A percentile compares a stretch with the other conserved stretches of the same genome.
phyloP scores from a whole-genome alignment of 2,888 invertebrate genomes.

The Neoscelio sp. region DNA sequence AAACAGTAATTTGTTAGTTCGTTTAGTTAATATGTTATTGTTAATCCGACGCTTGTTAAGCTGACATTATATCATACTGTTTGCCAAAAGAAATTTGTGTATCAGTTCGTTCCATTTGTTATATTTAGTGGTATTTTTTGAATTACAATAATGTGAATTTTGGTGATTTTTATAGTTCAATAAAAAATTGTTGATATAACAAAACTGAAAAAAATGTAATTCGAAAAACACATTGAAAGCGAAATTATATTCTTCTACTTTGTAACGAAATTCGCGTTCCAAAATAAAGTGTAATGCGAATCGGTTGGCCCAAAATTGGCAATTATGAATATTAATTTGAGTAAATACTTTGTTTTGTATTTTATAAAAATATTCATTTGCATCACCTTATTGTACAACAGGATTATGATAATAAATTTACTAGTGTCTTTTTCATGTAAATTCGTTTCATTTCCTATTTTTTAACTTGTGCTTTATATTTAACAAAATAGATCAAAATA shows the following conservation, averaged over 20 bases:
- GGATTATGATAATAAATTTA: constrained; percentile 74
- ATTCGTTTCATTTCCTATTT: constrained; percentile 7
- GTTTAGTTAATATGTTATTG: constrained; percentile 31
- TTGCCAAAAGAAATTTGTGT: constrained; percentile 11
- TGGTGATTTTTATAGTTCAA: constrained; percentile 39
- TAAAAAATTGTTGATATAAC: constrained; percentile 21
- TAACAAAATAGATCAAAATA: too few relatives aligned
- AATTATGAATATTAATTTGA: constrained; percentile 15
- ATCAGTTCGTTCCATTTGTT: constrained; percentile 30
- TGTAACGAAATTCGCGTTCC: not conserved
- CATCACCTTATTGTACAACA: constrained; percentile 70
- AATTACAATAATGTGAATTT: not conserved
- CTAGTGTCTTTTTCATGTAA: constrained; percentile 72
- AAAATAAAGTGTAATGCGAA: constrained; percentile 32
- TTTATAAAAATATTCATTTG: constrained; percentile 51
- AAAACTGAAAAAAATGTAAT: not conserved
- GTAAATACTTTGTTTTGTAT: constrained; percentile 38
- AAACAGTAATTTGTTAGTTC: constrained; percentile 37
- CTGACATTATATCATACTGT: constrained; percentile 31
- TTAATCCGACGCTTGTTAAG: constrained; percentile 41
- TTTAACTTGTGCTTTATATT: too few relatives aligned
- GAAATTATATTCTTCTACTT: not conserved
- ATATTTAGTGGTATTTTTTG: not conserved
- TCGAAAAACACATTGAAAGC: not conserved
- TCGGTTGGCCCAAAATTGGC: constrained; percentile 2